Base-by-base conservation (phyloP, 2,797 vertebrate species). In the Poliocrania exsul region DNA sequence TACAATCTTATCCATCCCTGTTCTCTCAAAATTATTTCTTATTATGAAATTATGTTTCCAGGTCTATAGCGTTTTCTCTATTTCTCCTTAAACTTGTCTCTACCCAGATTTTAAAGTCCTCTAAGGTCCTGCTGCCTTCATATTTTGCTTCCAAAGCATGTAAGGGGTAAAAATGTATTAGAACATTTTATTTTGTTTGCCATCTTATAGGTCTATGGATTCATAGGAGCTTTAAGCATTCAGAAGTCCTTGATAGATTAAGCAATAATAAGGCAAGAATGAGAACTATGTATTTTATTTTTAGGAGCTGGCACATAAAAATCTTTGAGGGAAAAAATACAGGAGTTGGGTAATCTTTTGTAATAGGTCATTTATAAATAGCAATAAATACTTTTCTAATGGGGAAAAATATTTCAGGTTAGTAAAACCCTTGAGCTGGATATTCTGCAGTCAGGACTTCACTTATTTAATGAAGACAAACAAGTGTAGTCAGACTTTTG, bases 331-430 rank as follows among this genome's bases (percentile, higher is more conserved):
- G 13, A n/a, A 25, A 95, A 90, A 93, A 94, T 75, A 79, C 51
- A 91, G 47, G 44, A 87, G 49, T 81, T 57, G 16, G 66, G 20
- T 51, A 88, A 90, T 93, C 62, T 86, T 93, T 90, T 66, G 72
- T 75, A 85, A 79, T 23, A 33, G 82, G 57, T 92, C 70, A 82
- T 88, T 95, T 84, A 92, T 64, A 91, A 89, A 60, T 49, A 85
- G 66, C 66, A 82, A 75, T 92, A 96, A 93, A 93, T 94, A 92
- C 37, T 75, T 95, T 75, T 72, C 26, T 95, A 95, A 93, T 64
- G 56, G 86, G 37, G n/a, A 40, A 94, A 94, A 92, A 84, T 92
- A 73, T 87, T 92, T 96, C 81, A 89, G n/a, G 31, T 38, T 74
- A 40, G 72, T 93, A 95, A 93, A 94, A 91, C 70, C n/a, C 53